These are phyloP conservation scores for Coracias cyanogaster DNA, from an alignment of 2,797 vertebrate species.

Conservation along the genomic window DNA sequence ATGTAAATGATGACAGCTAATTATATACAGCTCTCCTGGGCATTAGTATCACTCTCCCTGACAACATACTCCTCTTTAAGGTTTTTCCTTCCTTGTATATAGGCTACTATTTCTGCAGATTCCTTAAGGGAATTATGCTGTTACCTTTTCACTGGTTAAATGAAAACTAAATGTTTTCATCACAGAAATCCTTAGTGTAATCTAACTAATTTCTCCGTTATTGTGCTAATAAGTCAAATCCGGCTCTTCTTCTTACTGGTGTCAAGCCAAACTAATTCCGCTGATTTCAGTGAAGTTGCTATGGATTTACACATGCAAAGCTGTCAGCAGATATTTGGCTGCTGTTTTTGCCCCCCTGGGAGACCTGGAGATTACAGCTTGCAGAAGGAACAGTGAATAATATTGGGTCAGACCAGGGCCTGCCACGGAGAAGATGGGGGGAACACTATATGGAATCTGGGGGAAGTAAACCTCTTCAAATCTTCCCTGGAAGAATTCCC, in stretches of 20 bases:
- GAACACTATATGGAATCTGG: neutral
- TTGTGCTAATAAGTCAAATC: conserved; percentile 62
- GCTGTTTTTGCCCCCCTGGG: neutral
- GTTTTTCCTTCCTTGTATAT: conserved; percentile 25
- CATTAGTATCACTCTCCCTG: conserved; percentile 60
- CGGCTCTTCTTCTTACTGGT: conserved; percentile 25
- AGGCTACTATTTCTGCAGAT: conserved; percentile 4
- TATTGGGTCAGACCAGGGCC: neutral
- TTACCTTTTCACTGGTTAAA: conserved; percentile 55
- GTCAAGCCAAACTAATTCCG: conserved; percentile 47
- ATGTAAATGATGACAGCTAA: conserved; percentile 74
- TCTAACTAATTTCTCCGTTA: conserved; percentile 45
- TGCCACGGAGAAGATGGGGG: neutral
- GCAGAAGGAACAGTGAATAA: neutral
- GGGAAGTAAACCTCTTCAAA: neutral
- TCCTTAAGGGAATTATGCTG: conserved; percentile 41
- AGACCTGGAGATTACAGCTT: neutral
- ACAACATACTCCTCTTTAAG: conserved; percentile 45
- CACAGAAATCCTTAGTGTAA: conserved; percentile 57
- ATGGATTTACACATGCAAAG: conserved; percentile 46
- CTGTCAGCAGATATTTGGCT: conserved; percentile 7
- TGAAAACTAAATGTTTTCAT: conserved; percentile 54
- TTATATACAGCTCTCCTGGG: conserved; percentile 69
- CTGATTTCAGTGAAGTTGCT: conserved; percentile 40
- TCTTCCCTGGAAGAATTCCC: neutral